Percentiles rank a stretch among this genome's conserved stretches.
phyloP scores from a whole-genome alignment of 2,113 vertebrate species.

The Reinhardtius hippoglossoides region DNA sequence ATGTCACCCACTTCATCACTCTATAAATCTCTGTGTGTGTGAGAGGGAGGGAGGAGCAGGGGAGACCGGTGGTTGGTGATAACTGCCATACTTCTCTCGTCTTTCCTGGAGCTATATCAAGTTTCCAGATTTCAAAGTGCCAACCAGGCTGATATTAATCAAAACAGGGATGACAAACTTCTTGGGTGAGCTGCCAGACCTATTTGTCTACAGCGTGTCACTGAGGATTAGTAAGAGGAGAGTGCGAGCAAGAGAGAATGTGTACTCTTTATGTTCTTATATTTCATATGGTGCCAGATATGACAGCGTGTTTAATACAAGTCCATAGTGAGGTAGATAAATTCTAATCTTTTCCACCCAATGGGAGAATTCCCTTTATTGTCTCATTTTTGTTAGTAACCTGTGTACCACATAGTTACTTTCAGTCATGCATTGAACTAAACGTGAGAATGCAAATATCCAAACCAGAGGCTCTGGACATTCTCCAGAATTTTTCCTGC shows the following conservation, averaged over 20 bases:
- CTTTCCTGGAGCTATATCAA: slow-evolving; percentile 47
- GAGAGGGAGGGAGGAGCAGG: slow-evolving; percentile 18
- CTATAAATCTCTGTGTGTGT: slow-evolving; percentile 37
- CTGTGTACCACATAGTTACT: not conserved
- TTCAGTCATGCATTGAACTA: no score
- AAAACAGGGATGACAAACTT: slow-evolving; percentile 52
- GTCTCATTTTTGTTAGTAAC: slow-evolving; percentile 10
- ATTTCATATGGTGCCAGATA: slow-evolving; percentile 25
- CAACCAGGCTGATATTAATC: slow-evolving; percentile 63
- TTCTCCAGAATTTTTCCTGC: no score
- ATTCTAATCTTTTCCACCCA: not conserved
- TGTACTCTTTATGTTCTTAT: slow-evolving; percentile 24
- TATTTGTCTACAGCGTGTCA: slow-evolving; percentile 63
- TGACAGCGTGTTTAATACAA: slow-evolving; percentile 24
- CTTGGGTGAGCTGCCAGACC: slow-evolving; percentile 49
- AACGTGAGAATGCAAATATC: no score
- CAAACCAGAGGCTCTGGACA: no score
- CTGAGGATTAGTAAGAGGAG: slow-evolving; percentile 37
- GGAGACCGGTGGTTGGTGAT: slow-evolving; percentile 16
- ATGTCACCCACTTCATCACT: slow-evolving; percentile 52
- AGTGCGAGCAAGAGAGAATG: slow-evolving; percentile 4
- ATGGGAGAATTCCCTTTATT: not conserved
- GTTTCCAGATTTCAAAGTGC: slow-evolving; percentile 40
- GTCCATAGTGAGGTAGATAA: slow-evolving; percentile 24
- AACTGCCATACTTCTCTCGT: slow-evolving; percentile 35